Evolutionary conservation across 2,113 vertebrate species (phyloP).

Genomic region (Caretta caretta): DNA sequence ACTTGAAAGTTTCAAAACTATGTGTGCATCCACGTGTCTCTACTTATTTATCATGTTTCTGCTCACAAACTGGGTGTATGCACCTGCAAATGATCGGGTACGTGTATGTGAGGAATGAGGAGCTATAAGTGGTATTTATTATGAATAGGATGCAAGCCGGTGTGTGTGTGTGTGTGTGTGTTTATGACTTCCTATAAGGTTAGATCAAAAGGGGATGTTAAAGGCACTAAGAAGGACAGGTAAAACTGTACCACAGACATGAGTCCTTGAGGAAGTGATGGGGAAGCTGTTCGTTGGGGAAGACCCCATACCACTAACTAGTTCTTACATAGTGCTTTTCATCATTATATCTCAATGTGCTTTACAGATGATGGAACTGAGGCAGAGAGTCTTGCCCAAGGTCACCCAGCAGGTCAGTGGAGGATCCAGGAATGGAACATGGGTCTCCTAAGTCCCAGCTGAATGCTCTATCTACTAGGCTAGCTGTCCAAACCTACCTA

Average conservation of each 20-base stretch:
- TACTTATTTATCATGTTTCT: background rate
- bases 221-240: background rate
- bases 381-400: background rate
- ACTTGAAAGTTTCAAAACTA: fast-evolving
- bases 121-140: fast-evolving
- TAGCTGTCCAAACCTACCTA: background rate
- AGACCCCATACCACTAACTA: background rate
- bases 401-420: background rate
- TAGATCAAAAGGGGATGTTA: background rate
- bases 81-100: fast-evolving
- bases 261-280: background rate
- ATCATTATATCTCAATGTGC: background rate
- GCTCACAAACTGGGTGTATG: fast-evolving
- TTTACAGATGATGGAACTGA: background rate
- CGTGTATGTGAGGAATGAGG: fast-evolving
- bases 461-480: background rate
- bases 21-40: fast-evolving
- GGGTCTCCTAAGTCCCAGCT: background rate
- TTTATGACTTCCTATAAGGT: background rate
- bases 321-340: background rate
- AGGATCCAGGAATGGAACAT: background rate
- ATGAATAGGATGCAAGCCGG: background rate
- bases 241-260: background rate
- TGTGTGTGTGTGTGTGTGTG: background rate
- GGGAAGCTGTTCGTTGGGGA: background rate